A percentile compares a stretch with the other conserved stretches of the same genome.
These are phyloP conservation scores for Cochlearius cochlearius DNA, from an alignment of 2,113 vertebrate species.

Conservation along the genomic window DNA sequence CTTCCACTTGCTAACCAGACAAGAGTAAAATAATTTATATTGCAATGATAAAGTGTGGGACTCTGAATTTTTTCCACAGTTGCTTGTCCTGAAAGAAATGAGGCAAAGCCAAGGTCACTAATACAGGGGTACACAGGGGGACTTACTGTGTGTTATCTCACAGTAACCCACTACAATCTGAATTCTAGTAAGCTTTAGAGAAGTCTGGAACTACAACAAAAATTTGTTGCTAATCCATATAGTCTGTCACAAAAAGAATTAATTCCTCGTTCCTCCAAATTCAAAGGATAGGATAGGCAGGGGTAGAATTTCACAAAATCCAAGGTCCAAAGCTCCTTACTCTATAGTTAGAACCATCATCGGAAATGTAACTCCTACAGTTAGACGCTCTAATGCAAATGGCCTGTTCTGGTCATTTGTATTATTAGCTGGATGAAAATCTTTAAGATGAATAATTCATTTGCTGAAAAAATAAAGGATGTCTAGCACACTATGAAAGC, in stretches of 20 bases:
- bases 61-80: not conserved
- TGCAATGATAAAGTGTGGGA: too few species aligned
- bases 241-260: not conserved
- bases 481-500: not conserved
- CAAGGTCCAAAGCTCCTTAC: not conserved
- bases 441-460: not conserved
- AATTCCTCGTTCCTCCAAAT: not conserved
- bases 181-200: not conserved
- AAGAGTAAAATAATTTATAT: not conserved
- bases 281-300: not conserved
- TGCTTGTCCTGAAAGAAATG: not conserved
- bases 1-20: not conserved
- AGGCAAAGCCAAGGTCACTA: not conserved
- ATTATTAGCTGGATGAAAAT: not conserved
- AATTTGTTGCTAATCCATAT: not conserved
- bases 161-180: not conserved
- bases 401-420: not conserved
- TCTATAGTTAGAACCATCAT: not conserved
- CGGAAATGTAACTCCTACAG: not conserved
- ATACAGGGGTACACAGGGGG: not conserved
- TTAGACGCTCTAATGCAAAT: not conserved
- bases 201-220: not conserved
- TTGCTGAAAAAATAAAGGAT: not conserved
- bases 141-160: rapidly evolving
- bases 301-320: not conserved